Evolutionary conservation across 2,797 vertebrate genomes (phyloP).

Genomic region (Acrossocheilus wenchowensis): DNA sequence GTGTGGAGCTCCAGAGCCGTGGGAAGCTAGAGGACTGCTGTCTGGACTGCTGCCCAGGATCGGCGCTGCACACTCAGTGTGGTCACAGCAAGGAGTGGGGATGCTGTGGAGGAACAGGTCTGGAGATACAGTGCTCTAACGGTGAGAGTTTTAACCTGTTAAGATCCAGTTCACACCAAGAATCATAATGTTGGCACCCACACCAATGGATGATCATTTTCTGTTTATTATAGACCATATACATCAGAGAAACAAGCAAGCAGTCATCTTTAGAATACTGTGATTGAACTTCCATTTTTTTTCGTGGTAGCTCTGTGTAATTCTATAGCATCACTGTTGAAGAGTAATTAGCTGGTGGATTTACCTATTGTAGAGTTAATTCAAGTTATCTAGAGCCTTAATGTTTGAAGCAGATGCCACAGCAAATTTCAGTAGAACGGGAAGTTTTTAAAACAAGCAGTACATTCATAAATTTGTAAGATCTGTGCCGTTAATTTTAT

Average conservation of each 20-base stretch:
- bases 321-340: no score
- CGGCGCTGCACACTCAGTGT: constrained; percentile 76
- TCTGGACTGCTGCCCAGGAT: constrained; percentile 77
- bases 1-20: constrained; percentile 87
- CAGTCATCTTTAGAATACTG: no score
- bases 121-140: constrained; percentile 81
- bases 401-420: no score
- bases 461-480: no score
- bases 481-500: background rate
- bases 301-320: no score
- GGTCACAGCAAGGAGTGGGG: constrained; percentile 78
- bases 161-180: background rate
- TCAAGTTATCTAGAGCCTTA: no score
- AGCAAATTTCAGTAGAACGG: no score
- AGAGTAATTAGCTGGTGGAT: no score
- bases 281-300: no score
- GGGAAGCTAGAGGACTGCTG: constrained; percentile 86
- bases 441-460: no score
- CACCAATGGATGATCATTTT: background rate
- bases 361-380: no score
- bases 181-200: background rate
- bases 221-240: background rate
- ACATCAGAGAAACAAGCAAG: background rate
- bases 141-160: constrained; percentile 76
- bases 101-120: constrained; percentile 75